These are phyloP conservation scores for Nettapus auritus DNA, from an alignment of 2,113 vertebrate genomes.

Conservation along the genomic window DNA sequence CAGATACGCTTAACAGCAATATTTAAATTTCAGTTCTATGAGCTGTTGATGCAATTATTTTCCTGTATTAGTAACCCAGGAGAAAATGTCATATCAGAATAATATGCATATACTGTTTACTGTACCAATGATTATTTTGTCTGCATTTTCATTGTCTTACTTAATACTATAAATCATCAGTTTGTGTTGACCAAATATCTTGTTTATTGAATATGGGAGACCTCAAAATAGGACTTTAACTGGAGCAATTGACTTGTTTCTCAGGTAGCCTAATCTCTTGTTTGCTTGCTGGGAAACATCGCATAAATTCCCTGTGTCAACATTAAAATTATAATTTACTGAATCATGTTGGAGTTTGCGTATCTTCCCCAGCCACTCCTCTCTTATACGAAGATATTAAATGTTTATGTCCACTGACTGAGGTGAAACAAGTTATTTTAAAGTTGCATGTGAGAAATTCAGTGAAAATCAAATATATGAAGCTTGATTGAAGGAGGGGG, in stretches of 20 bases:
- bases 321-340: slow-evolving; percentile 46
- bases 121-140: neutral
- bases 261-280: neutral
- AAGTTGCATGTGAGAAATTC: neutral
- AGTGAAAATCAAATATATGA: neutral
- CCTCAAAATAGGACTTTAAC: neutral
- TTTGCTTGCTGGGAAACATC: neutral
- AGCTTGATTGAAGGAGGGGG: neutral
- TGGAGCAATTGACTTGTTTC: neutral
- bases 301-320: neutral
- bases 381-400: neutral
- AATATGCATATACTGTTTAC: neutral
- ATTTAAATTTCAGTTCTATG: slow-evolving; percentile 30
- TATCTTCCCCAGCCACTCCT: neutral
- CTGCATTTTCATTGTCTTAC: neutral
- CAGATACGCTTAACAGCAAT: neutral
- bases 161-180: neutral
- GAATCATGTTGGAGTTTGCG: neutral
- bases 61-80: neutral
- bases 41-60: slow-evolving; percentile 35
- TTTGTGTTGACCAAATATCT: neutral
- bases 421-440: neutral
- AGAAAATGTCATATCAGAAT: neutral
- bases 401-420: neutral
- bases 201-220: neutral